Conservation (phyloP, 2,888 invertebrate species). For the Morpho deidamia region DNA sequence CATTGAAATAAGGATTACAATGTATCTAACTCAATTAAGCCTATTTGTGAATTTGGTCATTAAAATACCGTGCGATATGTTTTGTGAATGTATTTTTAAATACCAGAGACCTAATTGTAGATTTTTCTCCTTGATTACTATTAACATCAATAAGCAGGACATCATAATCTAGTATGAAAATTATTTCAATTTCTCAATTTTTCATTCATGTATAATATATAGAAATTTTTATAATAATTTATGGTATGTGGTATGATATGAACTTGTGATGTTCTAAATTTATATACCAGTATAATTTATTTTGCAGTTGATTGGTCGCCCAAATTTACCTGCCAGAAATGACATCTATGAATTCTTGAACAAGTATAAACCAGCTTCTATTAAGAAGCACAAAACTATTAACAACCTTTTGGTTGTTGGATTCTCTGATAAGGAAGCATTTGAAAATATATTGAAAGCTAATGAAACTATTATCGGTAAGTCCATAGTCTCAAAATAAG, state of each 20-base stretch:
- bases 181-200: no score
- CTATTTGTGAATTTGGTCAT: no score
- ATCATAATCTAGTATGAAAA: no score
- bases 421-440: conserved; percentile 42
- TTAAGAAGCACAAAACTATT: conserved; percentile 55
- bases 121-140: no score
- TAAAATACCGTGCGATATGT: no score
- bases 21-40: no score
- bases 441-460: conserved; percentile 41
- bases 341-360: conserved; percentile 50
- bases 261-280: no score
- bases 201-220: no score
- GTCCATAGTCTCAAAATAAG: conserved; percentile 6
- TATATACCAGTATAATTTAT: background rate
- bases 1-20: no score
- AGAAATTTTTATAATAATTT: background rate
- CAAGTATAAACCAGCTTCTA: conserved; percentile 43
- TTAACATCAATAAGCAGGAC: no score
- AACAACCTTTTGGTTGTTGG: conserved; percentile 54
- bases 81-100: no score
- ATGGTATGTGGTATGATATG: background rate
- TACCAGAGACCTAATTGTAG: no score
- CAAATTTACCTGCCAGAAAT: conserved; percentile 47
- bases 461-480: conserved; percentile 48
- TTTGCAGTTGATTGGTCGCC: conserved; percentile 44